phyloP scores from a whole-genome alignment of 2,888 invertebrate genomes.

The Callimorpha dominula region DNA sequence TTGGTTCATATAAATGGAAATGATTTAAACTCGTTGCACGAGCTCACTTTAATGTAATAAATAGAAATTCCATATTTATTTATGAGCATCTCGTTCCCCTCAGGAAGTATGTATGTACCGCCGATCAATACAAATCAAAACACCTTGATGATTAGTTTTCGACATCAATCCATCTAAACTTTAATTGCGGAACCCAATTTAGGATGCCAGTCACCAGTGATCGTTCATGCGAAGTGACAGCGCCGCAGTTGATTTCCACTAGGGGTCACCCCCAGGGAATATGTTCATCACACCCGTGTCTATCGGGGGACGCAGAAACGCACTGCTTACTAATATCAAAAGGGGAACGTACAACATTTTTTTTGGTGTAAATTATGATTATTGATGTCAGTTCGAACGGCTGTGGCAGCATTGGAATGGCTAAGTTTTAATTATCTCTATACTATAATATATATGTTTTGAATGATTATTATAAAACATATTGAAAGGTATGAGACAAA shows the following conservation, averaged over 20 bases:
- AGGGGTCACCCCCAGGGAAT: conserved; percentile 42
- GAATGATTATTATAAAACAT: no score
- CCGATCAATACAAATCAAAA: conserved; percentile 17
- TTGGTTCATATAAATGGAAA: neutral
- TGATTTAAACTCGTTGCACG: neutral
- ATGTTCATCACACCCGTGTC: conserved; percentile 38
- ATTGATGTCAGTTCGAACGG: conserved; percentile 23
- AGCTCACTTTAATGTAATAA: neutral
- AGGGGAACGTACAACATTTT: conserved; percentile 34
- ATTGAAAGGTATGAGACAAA: no score
- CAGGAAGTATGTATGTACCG: neutral
- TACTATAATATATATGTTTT: no score
- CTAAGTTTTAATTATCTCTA: neutral
- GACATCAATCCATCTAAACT: conserved; percentile 49
- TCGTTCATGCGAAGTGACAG: conserved; percentile 52
- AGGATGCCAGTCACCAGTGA: conserved; percentile 40
- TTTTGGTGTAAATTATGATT: conserved; percentile 29
- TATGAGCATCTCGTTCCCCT: neutral
- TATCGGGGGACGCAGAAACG: conserved; percentile 13
- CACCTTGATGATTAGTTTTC: conserved; percentile 45
- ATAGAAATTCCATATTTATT: conserved; percentile 8
- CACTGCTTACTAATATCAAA: conserved; percentile 22
- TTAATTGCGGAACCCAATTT: conserved; percentile 50
- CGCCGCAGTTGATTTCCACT: conserved; percentile 48
- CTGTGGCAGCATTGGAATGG: neutral